These are phyloP conservation scores for Emys orbicularis DNA, from an alignment of 2,797 vertebrate species.

Conservation along the genomic window DNA sequence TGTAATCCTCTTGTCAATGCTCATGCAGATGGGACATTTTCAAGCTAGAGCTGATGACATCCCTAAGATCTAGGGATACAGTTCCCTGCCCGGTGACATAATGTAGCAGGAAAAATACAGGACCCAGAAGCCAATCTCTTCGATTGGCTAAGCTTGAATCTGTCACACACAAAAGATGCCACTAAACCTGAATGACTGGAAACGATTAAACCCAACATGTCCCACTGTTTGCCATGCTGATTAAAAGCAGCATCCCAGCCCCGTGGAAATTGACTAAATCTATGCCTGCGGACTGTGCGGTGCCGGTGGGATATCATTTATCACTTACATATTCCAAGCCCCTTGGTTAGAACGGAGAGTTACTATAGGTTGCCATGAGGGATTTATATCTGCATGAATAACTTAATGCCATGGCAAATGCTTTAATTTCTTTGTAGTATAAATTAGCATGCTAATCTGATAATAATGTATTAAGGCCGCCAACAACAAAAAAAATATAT, in stretches of 20 bases:
- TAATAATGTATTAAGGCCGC: slow-evolving; percentile 41
- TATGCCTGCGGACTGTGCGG: neutral
- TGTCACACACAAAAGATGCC: neutral
- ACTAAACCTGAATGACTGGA: neutral
- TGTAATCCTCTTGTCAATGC: neutral
- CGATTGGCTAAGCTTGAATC: neutral
- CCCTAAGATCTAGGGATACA: too few species aligned
- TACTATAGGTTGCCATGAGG: slow-evolving; percentile 9
- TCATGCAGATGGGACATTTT: too few species aligned
- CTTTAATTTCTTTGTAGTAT: slow-evolving; percentile 64
- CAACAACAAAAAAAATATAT: neutral
- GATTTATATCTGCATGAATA: slow-evolving; percentile 60
- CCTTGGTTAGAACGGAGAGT: neutral
- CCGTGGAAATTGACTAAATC: neutral
- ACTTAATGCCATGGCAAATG: slow-evolving; percentile 24
- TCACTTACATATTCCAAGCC: neutral
- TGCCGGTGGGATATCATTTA: neutral
- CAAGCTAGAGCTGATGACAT: too few species aligned
- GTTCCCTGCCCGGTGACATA: too few species aligned
- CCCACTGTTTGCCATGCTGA: neutral
- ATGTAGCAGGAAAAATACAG: neutral
- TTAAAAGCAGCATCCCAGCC: neutral
- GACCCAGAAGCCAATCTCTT: neutral
- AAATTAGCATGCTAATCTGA: slow-evolving; percentile 67
- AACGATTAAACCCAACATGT: neutral